Evolutionary conservation across 2,888 invertebrate genomes (phyloP).

Genomic region (Drosophila meridionalis): DNA sequence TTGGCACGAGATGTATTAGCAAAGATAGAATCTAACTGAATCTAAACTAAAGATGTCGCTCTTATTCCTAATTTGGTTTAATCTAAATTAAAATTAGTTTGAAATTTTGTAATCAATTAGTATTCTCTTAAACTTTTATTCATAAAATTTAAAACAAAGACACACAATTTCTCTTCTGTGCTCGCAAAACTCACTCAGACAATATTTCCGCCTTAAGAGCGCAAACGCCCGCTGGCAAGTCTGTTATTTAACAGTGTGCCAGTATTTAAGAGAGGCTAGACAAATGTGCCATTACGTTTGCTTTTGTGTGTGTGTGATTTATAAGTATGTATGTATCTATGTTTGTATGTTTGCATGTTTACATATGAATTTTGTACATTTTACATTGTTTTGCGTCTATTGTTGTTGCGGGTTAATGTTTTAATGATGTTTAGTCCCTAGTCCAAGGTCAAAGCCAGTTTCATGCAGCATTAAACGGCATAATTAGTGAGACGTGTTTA

Average conservation of each 20-base stretch:
- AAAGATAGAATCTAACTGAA: not conserved
- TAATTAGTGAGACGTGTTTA: constrained; percentile 55
- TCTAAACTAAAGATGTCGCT: no score
- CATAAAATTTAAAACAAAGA: no score
- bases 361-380: constrained; percentile 14
- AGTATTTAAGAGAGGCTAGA: not conserved
- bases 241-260: not conserved
- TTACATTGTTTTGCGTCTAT: constrained; percentile 15
- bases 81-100: no score
- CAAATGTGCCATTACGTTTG: not conserved
- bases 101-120: no score
- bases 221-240: no score
- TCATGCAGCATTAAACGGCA: constrained; percentile 66
- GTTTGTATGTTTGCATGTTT: not conserved
- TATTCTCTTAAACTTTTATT: no score
- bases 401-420: constrained; percentile 21
- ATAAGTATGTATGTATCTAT: not conserved
- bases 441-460: constrained; percentile 60
- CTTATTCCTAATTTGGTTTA: no score
- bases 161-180: no score
- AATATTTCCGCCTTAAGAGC: no score
- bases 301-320: not conserved
- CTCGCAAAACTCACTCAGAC: no score
- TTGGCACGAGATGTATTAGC: not conserved
- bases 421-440: constrained; percentile 40